Conservation (phyloP, 2,113 vertebrate species). For the Microcebus jonahi region DNA sequence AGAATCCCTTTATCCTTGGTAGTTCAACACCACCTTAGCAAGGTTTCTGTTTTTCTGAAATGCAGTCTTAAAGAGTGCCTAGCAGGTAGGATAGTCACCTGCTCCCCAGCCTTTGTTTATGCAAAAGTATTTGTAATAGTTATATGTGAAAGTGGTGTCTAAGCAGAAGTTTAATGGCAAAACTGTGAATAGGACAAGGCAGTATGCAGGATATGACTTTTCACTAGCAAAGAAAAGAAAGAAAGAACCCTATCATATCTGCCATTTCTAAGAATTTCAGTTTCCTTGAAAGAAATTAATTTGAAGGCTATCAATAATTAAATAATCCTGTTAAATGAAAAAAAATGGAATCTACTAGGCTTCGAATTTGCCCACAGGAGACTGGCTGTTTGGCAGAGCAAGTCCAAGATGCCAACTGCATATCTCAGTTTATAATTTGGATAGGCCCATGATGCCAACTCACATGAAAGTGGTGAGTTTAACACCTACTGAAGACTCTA, state of each 20-base stretch:
- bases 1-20: background rate
- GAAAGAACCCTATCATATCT: background rate
- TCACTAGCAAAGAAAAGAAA: background rate
- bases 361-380: background rate
- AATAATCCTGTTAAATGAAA: constrained; percentile 33
- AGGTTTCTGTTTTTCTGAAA: background rate
- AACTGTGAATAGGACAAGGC: background rate
- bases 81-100: background rate
- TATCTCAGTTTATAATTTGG: constrained; percentile 13
- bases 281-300: constrained; percentile 20
- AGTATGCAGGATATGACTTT: background rate
- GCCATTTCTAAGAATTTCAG: background rate
- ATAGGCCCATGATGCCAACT: background rate
- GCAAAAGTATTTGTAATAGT: background rate
- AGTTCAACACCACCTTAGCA: background rate
- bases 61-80: background rate
- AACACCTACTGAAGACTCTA: background rate
- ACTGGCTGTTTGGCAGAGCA: background rate
- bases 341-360: background rate
- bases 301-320: background rate
- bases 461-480: constrained; percentile 6
- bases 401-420: background rate
- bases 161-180: background rate
- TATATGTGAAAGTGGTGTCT: background rate
- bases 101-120: background rate